These are phyloP conservation scores for Latrodectus hesperus DNA, from an alignment of 2,888 invertebrate genomes.

Conservation along the genomic window DNA sequence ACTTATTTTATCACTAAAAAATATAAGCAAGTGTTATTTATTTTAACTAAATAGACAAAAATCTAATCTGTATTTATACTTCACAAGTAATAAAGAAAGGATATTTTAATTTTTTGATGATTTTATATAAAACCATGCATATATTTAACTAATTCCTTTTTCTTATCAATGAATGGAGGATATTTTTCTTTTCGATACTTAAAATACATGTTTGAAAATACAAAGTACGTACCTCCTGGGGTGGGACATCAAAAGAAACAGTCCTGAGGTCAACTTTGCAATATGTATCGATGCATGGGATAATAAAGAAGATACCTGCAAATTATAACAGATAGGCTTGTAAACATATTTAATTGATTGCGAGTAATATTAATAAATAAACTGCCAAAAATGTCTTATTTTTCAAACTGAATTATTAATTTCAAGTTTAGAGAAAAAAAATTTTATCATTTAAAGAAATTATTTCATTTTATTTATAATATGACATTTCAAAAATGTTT, in stretches of 20 bases:
- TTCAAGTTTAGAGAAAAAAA: neutral
- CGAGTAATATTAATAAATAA: neutral
- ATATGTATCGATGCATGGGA: slow-evolving; percentile 97
- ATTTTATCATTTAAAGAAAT: neutral
- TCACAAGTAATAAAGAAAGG: no score
- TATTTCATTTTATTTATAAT: neutral
- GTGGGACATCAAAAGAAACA: slow-evolving; percentile 96
- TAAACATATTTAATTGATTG: neutral
- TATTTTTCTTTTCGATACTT: no score
- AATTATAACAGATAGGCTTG: neutral
- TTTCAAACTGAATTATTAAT: neutral
- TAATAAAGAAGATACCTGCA: slow-evolving; percentile 95
- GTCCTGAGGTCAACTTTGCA: slow-evolving; percentile 95
- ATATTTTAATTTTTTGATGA: no score
- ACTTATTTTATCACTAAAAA: no score
- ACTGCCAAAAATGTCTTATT: neutral
- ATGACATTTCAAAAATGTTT: no score
- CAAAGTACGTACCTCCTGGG: slow-evolving; percentile 87
- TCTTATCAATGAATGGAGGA: no score
- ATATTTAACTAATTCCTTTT: no score
- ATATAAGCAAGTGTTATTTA: no score
- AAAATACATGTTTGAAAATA: neutral
- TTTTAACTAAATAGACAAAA: no score
- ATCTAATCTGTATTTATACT: no score
- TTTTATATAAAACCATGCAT: no score